Percentiles rank a stretch among this genome's conserved stretches.
phyloP scores from a whole-genome alignment of 2,797 vertebrate species.

The Phrynocephalus forsythii region DNA sequence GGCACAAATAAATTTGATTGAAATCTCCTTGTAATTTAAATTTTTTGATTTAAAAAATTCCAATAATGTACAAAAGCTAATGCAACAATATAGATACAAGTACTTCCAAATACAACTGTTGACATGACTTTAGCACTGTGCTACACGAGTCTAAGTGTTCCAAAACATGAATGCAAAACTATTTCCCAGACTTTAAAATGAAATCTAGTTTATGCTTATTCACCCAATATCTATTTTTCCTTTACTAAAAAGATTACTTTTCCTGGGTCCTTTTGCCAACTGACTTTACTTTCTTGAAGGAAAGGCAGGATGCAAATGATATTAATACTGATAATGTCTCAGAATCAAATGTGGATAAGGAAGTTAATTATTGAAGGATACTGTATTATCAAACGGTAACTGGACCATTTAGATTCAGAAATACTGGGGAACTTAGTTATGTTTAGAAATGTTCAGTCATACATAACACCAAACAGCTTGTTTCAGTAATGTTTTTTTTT shows the following conservation, averaged over 20 bases:
- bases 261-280: not conserved
- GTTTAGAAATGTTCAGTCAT: constrained; percentile 33
- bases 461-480: constrained; percentile 31
- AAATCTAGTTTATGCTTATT: constrained; percentile 44
- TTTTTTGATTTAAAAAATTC: constrained; percentile 59
- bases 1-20: constrained; percentile 81
- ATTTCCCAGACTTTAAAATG: constrained; percentile 53
- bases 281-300: not conserved
- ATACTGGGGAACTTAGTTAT: constrained; percentile 53
- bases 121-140: constrained; percentile 60
- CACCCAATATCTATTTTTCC: constrained; percentile 41
- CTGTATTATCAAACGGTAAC: constrained; percentile 33
- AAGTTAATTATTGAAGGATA: constrained; percentile 38
- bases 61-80: constrained; percentile 75
- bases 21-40: constrained; percentile 63
- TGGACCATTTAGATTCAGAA: constrained; percentile 48
- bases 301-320: not conserved
- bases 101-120: constrained; percentile 64
- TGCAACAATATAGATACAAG: constrained; percentile 70
- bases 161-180: constrained; percentile 58
- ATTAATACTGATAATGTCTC: not conserved
- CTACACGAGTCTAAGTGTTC: constrained; percentile 64
- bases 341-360: constrained; percentile 29
- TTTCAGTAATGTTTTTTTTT: constrained; percentile 49
- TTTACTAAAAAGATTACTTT: constrained; percentile 17